A percentile compares a stretch with the other conserved stretches of the same genome.
These are phyloP conservation scores for Enteromius afrohamiltoni DNA, from an alignment of 2,797 vertebrate species.

Conservation along the genomic window DNA sequence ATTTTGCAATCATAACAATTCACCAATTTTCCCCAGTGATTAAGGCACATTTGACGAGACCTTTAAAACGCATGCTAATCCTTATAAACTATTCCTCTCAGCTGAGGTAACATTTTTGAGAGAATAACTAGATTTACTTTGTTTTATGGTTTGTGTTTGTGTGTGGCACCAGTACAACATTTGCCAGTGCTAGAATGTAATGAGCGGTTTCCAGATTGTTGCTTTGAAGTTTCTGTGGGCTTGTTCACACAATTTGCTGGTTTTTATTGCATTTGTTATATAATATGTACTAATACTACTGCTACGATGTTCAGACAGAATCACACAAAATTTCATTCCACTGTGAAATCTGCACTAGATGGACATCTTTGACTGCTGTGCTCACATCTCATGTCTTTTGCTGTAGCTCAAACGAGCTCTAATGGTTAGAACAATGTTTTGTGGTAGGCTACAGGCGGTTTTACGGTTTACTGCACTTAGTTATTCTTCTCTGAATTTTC, in stretches of 20 bases:
- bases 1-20: not conserved
- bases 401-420: not conserved
- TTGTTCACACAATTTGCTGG: not conserved
- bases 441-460: no score
- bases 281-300: no score
- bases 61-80: slow-evolving; percentile 40
- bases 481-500: no score
- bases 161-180: not conserved
- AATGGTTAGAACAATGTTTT: not conserved
- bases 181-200: not conserved
- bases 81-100: slow-evolving; percentile 26
- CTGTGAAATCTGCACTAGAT: not conserved
- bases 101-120: not conserved
- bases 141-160: not conserved
- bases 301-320: not conserved
- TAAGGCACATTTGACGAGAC: slow-evolving; percentile 51
- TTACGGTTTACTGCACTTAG: no score
- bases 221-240: not conserved
- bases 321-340: not conserved
- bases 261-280: no score
- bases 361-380: not conserved
- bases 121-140: not conserved
- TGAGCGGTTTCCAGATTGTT: not conserved
- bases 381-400: not conserved
- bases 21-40: slow-evolving; percentile 26